A percentile compares a stretch with the other conserved stretches of the same genome.
Conservation (phyloP, 2,113 vertebrate species). For the Antennarius striatus region DNA sequence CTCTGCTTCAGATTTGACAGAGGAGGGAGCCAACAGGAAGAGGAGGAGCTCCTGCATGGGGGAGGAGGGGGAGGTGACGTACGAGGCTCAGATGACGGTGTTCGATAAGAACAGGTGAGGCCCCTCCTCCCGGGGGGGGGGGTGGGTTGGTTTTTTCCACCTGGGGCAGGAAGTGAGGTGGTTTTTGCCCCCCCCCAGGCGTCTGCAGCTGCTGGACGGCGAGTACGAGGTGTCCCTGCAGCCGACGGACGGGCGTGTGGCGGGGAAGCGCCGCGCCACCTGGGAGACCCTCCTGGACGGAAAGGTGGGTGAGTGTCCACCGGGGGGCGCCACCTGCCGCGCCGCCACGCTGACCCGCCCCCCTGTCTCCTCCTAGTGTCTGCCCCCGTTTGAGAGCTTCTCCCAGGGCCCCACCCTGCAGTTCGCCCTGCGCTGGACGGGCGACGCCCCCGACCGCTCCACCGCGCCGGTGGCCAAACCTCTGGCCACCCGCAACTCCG, state of each 20-base stretch:
- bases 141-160: neutral
- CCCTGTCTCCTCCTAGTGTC: slow-evolving; percentile 72
- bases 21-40: slow-evolving; percentile 85
- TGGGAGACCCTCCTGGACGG: slow-evolving; percentile 98
- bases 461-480: slow-evolving; percentile 93
- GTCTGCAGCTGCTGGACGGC: slow-evolving; percentile 93
- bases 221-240: slow-evolving; percentile 99
- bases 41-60: slow-evolving; percentile 88
- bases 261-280: slow-evolving; percentile 95
- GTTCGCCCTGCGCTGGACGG: slow-evolving; percentile 96
- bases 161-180: neutral
- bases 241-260: slow-evolving; percentile 94
- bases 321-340: no score
- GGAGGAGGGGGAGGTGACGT: slow-evolving; percentile 90
- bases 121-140: neutral
- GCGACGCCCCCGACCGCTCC: slow-evolving; percentile 85
- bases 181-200: slow-evolving; percentile 70
- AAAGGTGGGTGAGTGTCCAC: slow-evolving; percentile 76
- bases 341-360: no score
- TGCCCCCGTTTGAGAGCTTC: slow-evolving; percentile 97
- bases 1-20: slow-evolving; percentile 84
- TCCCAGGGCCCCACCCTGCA: slow-evolving; percentile 98
- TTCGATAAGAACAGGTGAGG: slow-evolving; percentile 98
- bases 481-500: slow-evolving; percentile 94
- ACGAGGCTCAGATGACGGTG: slow-evolving; percentile 98